Conservation (phyloP, 2,797 vertebrate species). For the Setipinna tenuifilis region DNA sequence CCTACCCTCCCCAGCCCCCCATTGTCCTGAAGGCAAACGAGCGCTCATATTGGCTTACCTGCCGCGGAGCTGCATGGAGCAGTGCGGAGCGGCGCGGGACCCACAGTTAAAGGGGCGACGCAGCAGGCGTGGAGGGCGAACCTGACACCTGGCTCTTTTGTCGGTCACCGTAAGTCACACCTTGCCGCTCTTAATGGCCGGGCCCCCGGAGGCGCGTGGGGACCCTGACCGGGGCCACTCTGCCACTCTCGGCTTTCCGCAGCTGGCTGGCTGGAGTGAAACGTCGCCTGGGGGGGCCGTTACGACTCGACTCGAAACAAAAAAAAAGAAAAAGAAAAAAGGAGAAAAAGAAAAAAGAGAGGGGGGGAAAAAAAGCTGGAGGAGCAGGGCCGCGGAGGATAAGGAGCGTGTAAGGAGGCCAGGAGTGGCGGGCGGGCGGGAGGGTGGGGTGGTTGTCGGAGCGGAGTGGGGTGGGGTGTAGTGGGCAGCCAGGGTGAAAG, state of each 20-base stretch:
- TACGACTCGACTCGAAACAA: background rate
- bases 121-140: constrained; percentile 36
- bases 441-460: too few species aligned
- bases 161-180: constrained; percentile 51
- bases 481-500: background rate
- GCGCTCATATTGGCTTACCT: constrained; percentile 51
- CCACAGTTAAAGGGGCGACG: background rate
- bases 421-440: background rate
- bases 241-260: constrained; percentile 48
- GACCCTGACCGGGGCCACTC: constrained; percentile 33
- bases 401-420: background rate
- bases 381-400: background rate
- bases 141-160: constrained; percentile 53
- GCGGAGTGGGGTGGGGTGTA: background rate
- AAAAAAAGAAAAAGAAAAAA: too few species aligned
- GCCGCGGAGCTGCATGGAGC: background rate
- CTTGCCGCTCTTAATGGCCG: constrained; percentile 48
- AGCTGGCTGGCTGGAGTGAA: constrained; percentile 42
- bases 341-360: too few species aligned
- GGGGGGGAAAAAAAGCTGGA: background rate
- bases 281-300: background rate
- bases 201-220: constrained; percentile 18
- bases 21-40: constrained; percentile 39
- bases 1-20: background rate
- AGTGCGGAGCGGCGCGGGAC: background rate